Evolutionary conservation across 2,797 vertebrate genomes (phyloP).

Genomic region (Syngnathus acus): DNA sequence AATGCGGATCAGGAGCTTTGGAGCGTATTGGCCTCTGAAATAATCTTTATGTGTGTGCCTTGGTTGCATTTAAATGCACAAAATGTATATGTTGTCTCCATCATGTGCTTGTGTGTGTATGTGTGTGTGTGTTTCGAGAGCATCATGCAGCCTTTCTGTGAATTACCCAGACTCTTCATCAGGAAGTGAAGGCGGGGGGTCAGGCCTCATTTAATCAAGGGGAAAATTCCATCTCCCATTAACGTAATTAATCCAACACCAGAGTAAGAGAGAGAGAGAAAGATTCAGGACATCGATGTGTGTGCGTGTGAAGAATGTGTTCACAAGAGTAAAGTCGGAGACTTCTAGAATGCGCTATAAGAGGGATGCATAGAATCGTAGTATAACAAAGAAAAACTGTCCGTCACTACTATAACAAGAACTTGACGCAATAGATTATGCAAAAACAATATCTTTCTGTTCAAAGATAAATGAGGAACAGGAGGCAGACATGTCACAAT

Average conservation of each 20-base stretch:
- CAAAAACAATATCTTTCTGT: background rate
- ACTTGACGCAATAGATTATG: background rate
- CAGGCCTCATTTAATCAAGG: constrained; percentile 66
- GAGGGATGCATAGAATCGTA: background rate
- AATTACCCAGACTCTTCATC: constrained; percentile 43
- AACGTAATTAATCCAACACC: constrained; percentile 68
- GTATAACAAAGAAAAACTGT: too few relatives aligned
- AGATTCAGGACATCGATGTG: constrained; percentile 22
- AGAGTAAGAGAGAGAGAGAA: constrained; percentile 23
- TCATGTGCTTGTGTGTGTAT: constrained; percentile 9
- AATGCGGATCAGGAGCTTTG: constrained; percentile 33
- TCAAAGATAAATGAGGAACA: background rate
- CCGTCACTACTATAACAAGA: background rate
- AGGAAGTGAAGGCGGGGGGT: constrained; percentile 43
- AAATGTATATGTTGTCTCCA: constrained; percentile 12
- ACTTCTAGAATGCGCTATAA: background rate
- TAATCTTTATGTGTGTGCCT: constrained; percentile 17
- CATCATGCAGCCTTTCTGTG: constrained; percentile 28
- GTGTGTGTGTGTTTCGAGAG: constrained; percentile 3
- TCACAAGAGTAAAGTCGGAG: constrained; percentile 2
- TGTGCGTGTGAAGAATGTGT: constrained; percentile 19
- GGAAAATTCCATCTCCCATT: constrained; percentile 66
- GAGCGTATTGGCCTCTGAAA: background rate
- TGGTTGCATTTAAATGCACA: background rate
- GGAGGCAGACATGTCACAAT: background rate